Conservation (phyloP, 2,888 invertebrate genomes). For the Campoplex nolae region DNA sequence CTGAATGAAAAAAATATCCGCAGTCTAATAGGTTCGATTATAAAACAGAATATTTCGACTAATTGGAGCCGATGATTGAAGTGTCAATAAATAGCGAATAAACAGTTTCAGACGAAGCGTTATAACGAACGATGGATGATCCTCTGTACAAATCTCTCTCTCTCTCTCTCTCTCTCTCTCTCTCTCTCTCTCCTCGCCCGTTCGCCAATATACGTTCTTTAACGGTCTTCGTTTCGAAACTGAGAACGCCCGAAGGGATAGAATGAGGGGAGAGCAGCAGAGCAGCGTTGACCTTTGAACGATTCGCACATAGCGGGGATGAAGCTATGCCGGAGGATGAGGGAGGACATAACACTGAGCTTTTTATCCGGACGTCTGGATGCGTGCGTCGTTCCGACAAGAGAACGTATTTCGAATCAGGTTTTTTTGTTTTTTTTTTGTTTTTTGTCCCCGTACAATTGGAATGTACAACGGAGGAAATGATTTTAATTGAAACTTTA, state of each 20-base stretch:
- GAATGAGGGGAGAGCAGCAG: not conserved
- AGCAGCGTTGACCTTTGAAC: slow-evolving; percentile 1
- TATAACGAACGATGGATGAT: slow-evolving; percentile 45
- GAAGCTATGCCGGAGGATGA: not conserved
- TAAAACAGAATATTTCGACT: not conserved
- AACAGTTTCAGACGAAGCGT: slow-evolving; percentile 19
- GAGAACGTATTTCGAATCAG: slow-evolving; percentile 3
- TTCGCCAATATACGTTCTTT: slow-evolving; percentile 47
- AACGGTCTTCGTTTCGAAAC: slow-evolving; percentile 37
- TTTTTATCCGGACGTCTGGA: slow-evolving; percentile 18
- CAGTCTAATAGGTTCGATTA: not conserved
- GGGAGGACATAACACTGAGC: not conserved
- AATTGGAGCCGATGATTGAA: slow-evolving; percentile 40
- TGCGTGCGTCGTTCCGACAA: slow-evolving; percentile 3
- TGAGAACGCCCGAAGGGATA: not conserved
- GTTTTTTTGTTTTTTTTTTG: not conserved
- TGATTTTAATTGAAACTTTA: slow-evolving; percentile 20
- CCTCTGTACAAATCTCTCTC: slow-evolving; percentile 38
- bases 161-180: not conserved
- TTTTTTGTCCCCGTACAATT: not conserved
- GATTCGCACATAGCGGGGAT: not conserved
- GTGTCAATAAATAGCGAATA: slow-evolving; percentile 41
- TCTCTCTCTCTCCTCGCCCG: not conserved
- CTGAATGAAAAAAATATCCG: not conserved
- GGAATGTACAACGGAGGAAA: not conserved